A percentile compares a stretch with the other conserved stretches of the same genome.
phyloP scores from a whole-genome alignment of 2,113 vertebrate genomes.

The Orcinus orca region DNA sequence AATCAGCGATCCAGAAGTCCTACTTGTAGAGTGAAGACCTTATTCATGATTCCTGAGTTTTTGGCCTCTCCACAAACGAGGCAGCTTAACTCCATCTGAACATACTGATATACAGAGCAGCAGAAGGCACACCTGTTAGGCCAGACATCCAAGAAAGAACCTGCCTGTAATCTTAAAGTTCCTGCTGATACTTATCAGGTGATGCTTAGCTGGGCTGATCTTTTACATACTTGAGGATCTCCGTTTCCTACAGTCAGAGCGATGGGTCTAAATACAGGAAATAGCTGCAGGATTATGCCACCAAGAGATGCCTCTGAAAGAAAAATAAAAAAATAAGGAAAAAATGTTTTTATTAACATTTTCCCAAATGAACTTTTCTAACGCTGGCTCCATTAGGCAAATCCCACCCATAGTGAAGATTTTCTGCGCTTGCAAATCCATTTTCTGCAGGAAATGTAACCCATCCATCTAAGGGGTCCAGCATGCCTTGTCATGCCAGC shows the following conservation, averaged over 20 bases:
- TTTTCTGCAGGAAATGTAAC: background rate
- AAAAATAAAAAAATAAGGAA: background rate
- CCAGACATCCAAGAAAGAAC: background rate
- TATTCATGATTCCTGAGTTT: background rate
- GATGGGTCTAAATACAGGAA: background rate
- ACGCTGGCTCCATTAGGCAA: background rate
- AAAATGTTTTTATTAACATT: background rate
- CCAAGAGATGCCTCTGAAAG: background rate
- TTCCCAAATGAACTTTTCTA: background rate
- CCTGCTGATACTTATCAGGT: no score
- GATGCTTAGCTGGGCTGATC: background rate
- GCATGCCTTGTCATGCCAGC: background rate
- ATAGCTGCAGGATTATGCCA: background rate
- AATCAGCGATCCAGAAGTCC: background rate
- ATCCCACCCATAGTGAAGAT: background rate
- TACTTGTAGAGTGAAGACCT: background rate
- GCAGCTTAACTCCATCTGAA: background rate
- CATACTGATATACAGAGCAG: fast-evolving
- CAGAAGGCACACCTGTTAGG: background rate
- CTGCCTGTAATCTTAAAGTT: background rate
- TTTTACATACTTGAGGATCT: background rate
- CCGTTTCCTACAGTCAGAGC: background rate
- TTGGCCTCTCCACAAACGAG: background rate
- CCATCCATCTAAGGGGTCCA: background rate
- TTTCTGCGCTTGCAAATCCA: fast-evolving